A percentile compares a stretch with the other conserved stretches of the same genome.
These are phyloP conservation scores for Augiades crinisus DNA, from an alignment of 2,888 invertebrate genomes.

Conservation along the genomic window DNA sequence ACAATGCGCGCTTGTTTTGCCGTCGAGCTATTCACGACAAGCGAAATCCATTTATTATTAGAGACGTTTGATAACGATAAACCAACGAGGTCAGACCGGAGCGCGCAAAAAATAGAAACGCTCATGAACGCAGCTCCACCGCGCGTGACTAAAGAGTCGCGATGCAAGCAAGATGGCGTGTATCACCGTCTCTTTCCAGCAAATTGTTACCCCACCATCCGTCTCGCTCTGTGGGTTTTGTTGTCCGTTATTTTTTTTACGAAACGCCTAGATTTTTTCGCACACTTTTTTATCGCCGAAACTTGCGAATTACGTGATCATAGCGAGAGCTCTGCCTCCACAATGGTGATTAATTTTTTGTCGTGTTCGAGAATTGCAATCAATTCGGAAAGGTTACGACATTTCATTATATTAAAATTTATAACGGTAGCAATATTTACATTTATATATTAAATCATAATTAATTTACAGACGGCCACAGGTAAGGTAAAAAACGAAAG, in stretches of 20 bases:
- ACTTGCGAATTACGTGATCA: constrained; percentile 70
- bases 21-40: constrained; percentile 51
- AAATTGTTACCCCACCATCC: constrained; percentile 42
- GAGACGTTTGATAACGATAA: constrained; percentile 75
- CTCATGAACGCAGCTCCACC: constrained; percentile 72
- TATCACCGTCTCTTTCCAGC: constrained; percentile 55
- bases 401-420: no score
- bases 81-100: constrained; percentile 75
- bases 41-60: constrained; percentile 71
- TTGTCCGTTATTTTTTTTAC: constrained; percentile 67
- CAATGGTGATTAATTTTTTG: constrained; percentile 43
- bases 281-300: constrained; percentile 56
- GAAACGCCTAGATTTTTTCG: constrained; percentile 50
- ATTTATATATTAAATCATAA: no score
- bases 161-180: constrained; percentile 73
- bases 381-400: constrained; percentile 16
- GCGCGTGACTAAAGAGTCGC: constrained; percentile 75
- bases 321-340: constrained; percentile 44
- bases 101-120: constrained; percentile 78
- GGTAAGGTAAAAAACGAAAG: not conserved
- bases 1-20: constrained; percentile 48
- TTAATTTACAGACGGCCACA: no score
- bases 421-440: no score
- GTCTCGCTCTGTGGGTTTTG: constrained; percentile 53
- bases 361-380: constrained; percentile 14